Percentiles rank a stretch among this genome's conserved stretches.
phyloP scores from a whole-genome alignment of 2,797 vertebrate genomes.

The Sphaeramia orbicularis region DNA sequence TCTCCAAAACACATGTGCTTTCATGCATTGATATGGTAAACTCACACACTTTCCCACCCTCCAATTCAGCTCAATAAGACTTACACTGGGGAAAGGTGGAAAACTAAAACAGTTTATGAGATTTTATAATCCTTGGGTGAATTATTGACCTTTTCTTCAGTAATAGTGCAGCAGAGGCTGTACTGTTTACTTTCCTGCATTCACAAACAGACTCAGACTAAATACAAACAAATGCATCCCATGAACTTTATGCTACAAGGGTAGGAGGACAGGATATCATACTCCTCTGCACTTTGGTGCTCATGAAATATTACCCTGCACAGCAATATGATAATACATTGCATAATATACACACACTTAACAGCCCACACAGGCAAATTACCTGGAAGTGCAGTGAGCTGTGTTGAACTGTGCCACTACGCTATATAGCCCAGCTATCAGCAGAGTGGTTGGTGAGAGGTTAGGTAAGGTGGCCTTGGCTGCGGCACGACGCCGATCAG shows the following conservation, averaged over 20 bases:
- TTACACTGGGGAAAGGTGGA: constrained; percentile 17
- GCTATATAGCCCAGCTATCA: constrained; percentile 7
- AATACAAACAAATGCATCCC: constrained; percentile 33
- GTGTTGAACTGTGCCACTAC: constrained; percentile 15
- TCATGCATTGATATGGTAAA: constrained; percentile 39
- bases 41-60: not conserved
- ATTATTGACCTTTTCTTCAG: constrained; percentile 60
- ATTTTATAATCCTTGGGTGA: constrained; percentile 26
- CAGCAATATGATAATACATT: constrained; percentile 55
- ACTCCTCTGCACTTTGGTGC: constrained; percentile 45
- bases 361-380: constrained; percentile 55
- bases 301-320: constrained; percentile 48
- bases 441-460: constrained; percentile 29
- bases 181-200: constrained; percentile 13
- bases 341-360: constrained; percentile 54
- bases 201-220: constrained; percentile 13
- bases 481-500: constrained; percentile 27
- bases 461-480: constrained; percentile 57
- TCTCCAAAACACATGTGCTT: constrained; percentile 18
- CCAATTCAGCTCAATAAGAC: constrained; percentile 23
- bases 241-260: constrained; percentile 2
- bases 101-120: constrained; percentile 39
- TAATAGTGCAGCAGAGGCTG: constrained; percentile 1
- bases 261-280: constrained; percentile 40
- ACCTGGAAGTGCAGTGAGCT: constrained; percentile 39